phyloP scores from a whole-genome alignment of 1,140 invertebrate genomes.

The Drosophila gunungcola region DNA sequence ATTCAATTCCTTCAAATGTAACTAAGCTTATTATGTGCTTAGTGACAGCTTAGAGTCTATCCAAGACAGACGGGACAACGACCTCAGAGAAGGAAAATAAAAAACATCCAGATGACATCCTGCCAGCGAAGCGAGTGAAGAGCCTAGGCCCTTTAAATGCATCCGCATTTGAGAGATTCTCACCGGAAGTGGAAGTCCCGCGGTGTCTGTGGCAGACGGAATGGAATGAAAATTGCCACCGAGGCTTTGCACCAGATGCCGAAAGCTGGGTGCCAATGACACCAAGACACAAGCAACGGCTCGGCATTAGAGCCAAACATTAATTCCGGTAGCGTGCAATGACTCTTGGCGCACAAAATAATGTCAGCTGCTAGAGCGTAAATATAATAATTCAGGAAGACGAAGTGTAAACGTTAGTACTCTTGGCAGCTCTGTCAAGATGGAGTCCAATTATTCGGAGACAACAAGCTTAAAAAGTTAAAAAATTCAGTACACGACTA shows the following conservation, averaged over 20 bases:
- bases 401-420: not conserved
- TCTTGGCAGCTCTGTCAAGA: not conserved
- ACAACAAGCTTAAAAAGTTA: not conserved
- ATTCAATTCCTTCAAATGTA: not conserved
- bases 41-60: not conserved
- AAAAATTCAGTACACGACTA: too few species aligned
- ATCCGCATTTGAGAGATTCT: constrained; percentile 33
- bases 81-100: constrained; percentile 11
- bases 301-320: constrained; percentile 35
- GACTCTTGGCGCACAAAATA: constrained; percentile 26
- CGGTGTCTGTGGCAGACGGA: constrained; percentile 31
- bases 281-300: constrained; percentile 20
- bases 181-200: constrained; percentile 43
- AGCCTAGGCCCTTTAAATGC: constrained; percentile 30
- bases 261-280: constrained; percentile 29
- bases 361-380: constrained; percentile 23
- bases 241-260: constrained; percentile 20
- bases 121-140: constrained; percentile 17
- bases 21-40: constrained; percentile 2
- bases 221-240: constrained; percentile 23
- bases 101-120: constrained; percentile 22
- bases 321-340: constrained; percentile 47
- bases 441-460: not conserved
- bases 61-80: constrained; percentile 19
- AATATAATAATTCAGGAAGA: constrained; percentile 9